Conservation (phyloP, 2,888 invertebrate species). For the Folsomia candida region DNA sequence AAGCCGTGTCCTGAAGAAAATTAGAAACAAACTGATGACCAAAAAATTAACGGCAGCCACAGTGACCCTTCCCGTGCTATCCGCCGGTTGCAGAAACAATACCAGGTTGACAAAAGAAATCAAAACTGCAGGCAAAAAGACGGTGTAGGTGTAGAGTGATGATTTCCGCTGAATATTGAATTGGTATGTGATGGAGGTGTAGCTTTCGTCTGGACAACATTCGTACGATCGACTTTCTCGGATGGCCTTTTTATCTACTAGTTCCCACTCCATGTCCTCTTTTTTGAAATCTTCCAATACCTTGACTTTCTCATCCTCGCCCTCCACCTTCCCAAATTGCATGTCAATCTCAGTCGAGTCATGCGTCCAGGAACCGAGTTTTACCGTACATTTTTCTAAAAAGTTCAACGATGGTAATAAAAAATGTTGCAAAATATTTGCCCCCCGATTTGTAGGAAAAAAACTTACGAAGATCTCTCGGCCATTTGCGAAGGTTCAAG, state of each 20-base stretch:
- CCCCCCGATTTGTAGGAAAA: no score
- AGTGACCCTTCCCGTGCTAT: slow-evolving; percentile 65
- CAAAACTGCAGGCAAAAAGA: slow-evolving; percentile 63
- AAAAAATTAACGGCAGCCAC: slow-evolving; percentile 63
- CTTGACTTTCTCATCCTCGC: slow-evolving; percentile 32
- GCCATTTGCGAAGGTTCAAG: slow-evolving; percentile 70
- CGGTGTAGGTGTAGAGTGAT: slow-evolving; percentile 62
- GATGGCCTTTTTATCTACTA: slow-evolving; percentile 55
- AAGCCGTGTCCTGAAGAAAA: slow-evolving; percentile 59
- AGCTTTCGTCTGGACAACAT: slow-evolving; percentile 61
- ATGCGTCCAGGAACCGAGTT: slow-evolving; percentile 73
- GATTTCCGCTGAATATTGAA: slow-evolving; percentile 60
- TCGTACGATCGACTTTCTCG: slow-evolving; percentile 33
- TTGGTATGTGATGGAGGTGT: slow-evolving; percentile 59
- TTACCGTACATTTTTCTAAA: slow-evolving; percentile 61
- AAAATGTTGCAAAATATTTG: no score
- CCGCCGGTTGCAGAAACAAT: slow-evolving; percentile 66
- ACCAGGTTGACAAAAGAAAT: slow-evolving; percentile 63
- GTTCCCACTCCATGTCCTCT: slow-evolving; percentile 57
- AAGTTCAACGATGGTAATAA: slow-evolving; percentile 57
- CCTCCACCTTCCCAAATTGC: slow-evolving; percentile 17
- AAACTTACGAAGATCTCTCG: no score
- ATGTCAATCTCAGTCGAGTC: slow-evolving; percentile 53
- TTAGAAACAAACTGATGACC: slow-evolving; percentile 63
- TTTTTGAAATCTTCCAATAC: slow-evolving; percentile 34